Base-by-base conservation (phyloP, 2,888 invertebrate species). In the Lithophane leautieri region DNA sequence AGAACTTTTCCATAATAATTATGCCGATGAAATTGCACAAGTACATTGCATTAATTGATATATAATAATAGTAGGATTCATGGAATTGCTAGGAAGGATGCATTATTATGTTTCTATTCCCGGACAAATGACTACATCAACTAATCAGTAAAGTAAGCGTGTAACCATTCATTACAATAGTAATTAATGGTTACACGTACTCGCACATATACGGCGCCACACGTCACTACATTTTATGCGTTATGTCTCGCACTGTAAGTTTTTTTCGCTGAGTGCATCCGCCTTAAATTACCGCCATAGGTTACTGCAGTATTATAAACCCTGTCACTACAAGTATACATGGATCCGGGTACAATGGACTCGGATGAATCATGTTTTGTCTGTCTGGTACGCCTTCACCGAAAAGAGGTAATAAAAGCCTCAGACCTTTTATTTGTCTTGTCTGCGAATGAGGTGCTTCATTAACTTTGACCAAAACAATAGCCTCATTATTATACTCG, bases 301-400 rank as follows among this genome's bases (percentile, higher is more conserved):
- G 28, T 34, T 7, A 50, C 16, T 50, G 42, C 34, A 71, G 40
- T 63, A 50, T n/a, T 16, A 50, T 65, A 40, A 58, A 60, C 44
- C 25, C 34, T 52, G 63, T n/a, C 81, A 65, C 22, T 52, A 22
- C 74, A n/a, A 80, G 63, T 73, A 14, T 14, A 42, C 61, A 6
- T n/a, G 42, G 22, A 60, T 74, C 78, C 81, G 74, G 65, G 81
- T 73, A 74, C 63, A 74, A 47, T 74, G 81, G 28, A 78, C 78
- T 52, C 19, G 14, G 8, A n/a, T 78, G 65, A 78, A 73, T 81
- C 74, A 78, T 19, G 11, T 60, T 44, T 81, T 74, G 65, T 72
- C 28, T 62, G 40, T 73, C 9, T 40, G 22, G 19, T n/a, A 70
- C 22, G 42, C 42, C 42, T 73, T n/a, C 19, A 62, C 4, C 6